Evolutionary conservation across 2,113 vertebrate genomes (phyloP).

Genomic region (Monarcha castaneiventris): DNA sequence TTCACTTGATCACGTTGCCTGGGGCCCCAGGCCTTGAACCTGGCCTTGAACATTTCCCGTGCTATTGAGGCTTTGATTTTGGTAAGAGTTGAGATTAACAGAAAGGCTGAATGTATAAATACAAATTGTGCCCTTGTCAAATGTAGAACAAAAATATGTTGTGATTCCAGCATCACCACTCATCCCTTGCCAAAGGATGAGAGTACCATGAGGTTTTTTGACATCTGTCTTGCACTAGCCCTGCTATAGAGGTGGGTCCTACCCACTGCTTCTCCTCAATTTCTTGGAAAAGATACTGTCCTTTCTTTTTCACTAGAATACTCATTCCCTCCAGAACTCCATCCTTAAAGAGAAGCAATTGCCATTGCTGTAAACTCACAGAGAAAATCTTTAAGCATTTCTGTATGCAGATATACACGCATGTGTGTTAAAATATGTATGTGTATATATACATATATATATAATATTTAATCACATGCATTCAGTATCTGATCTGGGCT

Average conservation of each 20-base stretch:
- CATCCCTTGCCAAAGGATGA: not conserved
- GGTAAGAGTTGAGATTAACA: not conserved
- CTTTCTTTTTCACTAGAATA: not conserved
- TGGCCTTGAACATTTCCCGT: not conserved
- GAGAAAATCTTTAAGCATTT: not conserved
- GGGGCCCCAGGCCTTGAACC: too few species aligned
- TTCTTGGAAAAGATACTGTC: not conserved
- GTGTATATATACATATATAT: too few species aligned
- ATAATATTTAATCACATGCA: not conserved
- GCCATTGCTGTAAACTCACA: not conserved
- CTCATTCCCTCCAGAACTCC: not conserved
- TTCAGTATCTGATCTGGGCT: not conserved
- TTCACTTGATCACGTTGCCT: not conserved
- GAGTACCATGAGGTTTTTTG: not conserved
- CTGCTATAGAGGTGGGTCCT: not conserved
- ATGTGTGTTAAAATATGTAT: not conserved
- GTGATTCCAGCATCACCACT: not conserved
- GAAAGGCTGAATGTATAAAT: not conserved
- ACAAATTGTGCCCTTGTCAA: accelerated
- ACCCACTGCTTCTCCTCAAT: not conserved
- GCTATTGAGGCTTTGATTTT: not conserved
- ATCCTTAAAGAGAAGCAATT: not conserved
- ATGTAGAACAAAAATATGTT: not conserved
- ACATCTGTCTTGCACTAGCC: not conserved
- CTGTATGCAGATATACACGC: not conserved